Conservation (phyloP, 92 coral and sea anemone genomes). For the Pocillopora meandrina region DNA sequence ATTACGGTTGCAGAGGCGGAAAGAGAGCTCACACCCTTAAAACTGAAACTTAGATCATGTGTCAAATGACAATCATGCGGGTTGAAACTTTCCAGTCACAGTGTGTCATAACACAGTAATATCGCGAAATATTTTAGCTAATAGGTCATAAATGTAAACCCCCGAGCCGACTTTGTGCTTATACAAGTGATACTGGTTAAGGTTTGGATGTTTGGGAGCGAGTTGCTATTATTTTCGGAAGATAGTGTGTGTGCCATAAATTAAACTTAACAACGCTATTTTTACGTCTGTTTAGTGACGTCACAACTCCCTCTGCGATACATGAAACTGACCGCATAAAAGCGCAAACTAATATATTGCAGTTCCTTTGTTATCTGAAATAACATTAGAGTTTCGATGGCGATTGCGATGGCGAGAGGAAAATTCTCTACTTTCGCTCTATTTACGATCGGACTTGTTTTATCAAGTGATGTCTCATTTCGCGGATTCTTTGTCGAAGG, state of each 20-base stretch:
- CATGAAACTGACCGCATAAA: neutral
- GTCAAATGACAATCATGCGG: no score
- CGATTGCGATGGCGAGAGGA: neutral
- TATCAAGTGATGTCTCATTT: neutral
- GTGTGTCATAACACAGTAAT: no score
- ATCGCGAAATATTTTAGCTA: no score
- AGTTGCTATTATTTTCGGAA: neutral
- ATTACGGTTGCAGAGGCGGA: no score
- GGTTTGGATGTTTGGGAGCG: no score
- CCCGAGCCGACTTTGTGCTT: neutral
- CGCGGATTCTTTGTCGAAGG: constrained; percentile 11
- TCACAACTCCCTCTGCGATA: neutral
- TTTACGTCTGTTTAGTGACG: constrained; percentile 5
- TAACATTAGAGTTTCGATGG: neutral
- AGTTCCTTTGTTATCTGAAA: neutral
- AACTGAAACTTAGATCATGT: no score
- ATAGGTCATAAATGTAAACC: neutral
- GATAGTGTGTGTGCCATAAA: neutral
- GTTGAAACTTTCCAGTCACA: no score
- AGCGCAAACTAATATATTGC: neutral
- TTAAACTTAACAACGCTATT: neutral
- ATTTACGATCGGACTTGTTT: constrained; percentile 3
- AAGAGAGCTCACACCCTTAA: no score
- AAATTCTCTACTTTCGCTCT: neutral
- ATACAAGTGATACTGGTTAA: no score